A percentile compares a stretch with the other conserved stretches of the same genome.
These are phyloP conservation scores for Pseudomyrmex pallidus DNA, from an alignment of 1,140 invertebrate genomes.

Conservation along the genomic window DNA sequence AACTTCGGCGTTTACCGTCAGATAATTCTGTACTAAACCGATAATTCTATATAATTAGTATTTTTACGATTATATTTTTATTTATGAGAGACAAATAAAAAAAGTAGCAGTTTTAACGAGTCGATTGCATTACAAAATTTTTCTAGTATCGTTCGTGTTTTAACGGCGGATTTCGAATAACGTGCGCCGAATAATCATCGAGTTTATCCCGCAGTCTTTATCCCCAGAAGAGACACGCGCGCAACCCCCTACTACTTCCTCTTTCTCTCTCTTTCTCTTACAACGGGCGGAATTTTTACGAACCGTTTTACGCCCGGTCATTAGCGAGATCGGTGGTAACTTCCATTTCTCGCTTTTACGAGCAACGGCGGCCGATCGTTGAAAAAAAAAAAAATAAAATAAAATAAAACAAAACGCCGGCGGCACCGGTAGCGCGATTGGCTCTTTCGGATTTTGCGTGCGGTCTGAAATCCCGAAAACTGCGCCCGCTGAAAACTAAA, in stretches of 20 bases:
- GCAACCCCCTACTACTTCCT: neutral
- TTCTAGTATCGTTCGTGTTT: conserved; percentile 30
- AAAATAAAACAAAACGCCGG: conserved; percentile 49
- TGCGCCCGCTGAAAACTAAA: conserved; percentile 45
- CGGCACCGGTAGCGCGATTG: conserved; percentile 37
- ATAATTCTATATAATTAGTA: neutral
- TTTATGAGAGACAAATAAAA: conserved; percentile 6
- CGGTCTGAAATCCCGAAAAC: conserved; percentile 21
- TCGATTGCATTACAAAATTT: conserved; percentile 14
- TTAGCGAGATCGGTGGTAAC: conserved; percentile 72
- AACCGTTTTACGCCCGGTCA: conserved; percentile 72
- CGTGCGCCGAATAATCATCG: conserved; percentile 65
- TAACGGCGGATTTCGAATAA: conserved; percentile 64
- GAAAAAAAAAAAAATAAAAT: conserved; percentile 17
- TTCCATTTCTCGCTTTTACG: conserved; percentile 71
- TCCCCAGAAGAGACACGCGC: neutral
- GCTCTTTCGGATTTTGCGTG: conserved; percentile 51
- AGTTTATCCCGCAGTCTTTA: conserved; percentile 30
- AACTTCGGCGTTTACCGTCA: too few relatives aligned
- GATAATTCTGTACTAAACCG: neutral
- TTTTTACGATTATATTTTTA: conserved; percentile 24
- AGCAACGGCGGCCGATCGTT: conserved; percentile 29
- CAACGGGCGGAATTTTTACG: conserved; percentile 73
- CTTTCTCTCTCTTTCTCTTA: conserved; percentile 1
- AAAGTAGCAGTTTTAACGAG: neutral